Evolutionary conservation across 2,888 invertebrate genomes (phyloP).

Genomic region (Horisme vitalbata): DNA sequence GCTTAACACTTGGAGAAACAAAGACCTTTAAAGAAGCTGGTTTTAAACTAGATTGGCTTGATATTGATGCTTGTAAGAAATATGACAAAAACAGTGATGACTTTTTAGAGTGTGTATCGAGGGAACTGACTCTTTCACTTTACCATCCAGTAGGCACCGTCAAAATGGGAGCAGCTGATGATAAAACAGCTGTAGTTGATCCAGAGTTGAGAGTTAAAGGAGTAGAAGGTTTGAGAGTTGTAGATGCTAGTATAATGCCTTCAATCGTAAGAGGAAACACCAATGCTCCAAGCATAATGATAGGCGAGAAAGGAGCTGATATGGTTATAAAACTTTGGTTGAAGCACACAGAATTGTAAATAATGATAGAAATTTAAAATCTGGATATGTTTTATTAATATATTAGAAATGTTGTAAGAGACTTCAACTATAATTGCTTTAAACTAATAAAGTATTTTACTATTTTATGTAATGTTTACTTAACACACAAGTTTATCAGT

Average conservation of each 20-base stretch:
- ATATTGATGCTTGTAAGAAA: slow-evolving; percentile 53
- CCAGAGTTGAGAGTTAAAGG: slow-evolving; percentile 79
- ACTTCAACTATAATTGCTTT: too few species aligned
- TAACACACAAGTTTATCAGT: too few species aligned
- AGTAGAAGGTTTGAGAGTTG: slow-evolving; percentile 78
- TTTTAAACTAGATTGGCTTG: slow-evolving; percentile 54
- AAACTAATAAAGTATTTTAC: too few species aligned
- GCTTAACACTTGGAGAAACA: slow-evolving; percentile 48
- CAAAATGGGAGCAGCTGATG: slow-evolving; percentile 82
- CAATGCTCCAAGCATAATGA: slow-evolving; percentile 85
- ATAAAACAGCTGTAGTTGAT: slow-evolving; percentile 79
- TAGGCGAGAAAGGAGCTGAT: slow-evolving; percentile 85
- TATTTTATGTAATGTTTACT: too few species aligned
- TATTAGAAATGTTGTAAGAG: too few species aligned
- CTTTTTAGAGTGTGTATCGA: slow-evolving; percentile 49
- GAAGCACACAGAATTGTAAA: slow-evolving; percentile 46
- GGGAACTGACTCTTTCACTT: slow-evolving; percentile 69
- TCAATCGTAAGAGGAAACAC: slow-evolving; percentile 84
- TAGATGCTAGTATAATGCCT: slow-evolving; percentile 87
- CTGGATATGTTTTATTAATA: too few species aligned
- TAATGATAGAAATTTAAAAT: background rate
- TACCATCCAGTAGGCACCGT: slow-evolving; percentile 88
- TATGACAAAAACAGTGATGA: slow-evolving; percentile 47
- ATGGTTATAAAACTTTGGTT: slow-evolving; percentile 83
- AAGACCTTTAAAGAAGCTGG: slow-evolving; percentile 48